A percentile compares a stretch with the other conserved stretches of the same genome.
Conservation (phyloP, 2,888 invertebrate species). For the Dichetophora obliterata region DNA sequence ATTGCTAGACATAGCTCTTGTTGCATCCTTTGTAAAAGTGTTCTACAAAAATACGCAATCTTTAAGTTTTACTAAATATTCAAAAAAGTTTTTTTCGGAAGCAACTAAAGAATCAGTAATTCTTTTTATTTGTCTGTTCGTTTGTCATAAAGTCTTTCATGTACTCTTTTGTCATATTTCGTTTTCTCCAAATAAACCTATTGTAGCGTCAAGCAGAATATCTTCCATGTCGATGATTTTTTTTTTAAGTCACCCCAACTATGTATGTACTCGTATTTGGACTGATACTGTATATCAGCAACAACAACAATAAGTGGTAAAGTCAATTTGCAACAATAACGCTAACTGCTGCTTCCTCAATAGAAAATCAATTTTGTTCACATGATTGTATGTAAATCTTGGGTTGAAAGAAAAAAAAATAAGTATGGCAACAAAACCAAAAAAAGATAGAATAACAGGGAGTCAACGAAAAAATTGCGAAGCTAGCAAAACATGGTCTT, state of each 20-base stretch:
- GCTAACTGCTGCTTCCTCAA: neutral
- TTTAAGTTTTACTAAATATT: too few species aligned
- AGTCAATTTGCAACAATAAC: slow-evolving; percentile 27
- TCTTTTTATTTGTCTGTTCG: neutral
- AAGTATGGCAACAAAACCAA: neutral
- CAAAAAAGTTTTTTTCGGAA: too few species aligned
- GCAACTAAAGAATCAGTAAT: too few species aligned
- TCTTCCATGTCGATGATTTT: neutral
- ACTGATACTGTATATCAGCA: neutral
- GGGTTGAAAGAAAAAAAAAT: neutral
- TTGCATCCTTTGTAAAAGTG: too few species aligned
- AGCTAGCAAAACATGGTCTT: neutral
- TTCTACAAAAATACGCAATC: too few species aligned
- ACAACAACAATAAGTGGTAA: slow-evolving; percentile 8
- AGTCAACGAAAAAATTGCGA: neutral
- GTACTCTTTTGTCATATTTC: too few species aligned
- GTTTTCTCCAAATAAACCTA: neutral
- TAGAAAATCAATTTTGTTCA: slow-evolving; percentile 33
- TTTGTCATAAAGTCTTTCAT: neutral
- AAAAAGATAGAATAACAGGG: neutral
- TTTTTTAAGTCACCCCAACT: too few species aligned
- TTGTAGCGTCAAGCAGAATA: neutral
- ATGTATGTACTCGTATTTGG: too few species aligned
- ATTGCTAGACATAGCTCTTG: too few species aligned
- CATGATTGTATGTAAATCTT: slow-evolving; percentile 28